Base-by-base conservation (phyloP, 2,113 vertebrate species). In the Microcebus lehilahytsara region DNA sequence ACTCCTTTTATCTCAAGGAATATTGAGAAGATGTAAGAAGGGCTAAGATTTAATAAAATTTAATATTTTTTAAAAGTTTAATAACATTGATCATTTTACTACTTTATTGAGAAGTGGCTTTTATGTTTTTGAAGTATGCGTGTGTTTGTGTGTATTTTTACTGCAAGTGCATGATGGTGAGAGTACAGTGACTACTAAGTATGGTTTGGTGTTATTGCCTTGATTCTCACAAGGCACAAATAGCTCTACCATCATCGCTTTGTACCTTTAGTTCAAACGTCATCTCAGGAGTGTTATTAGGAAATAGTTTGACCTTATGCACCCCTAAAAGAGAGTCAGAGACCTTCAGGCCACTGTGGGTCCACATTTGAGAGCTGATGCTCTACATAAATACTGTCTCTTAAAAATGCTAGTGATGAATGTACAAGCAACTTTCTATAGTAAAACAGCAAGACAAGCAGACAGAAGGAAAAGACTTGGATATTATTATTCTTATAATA, bases 1-100 rank as follows among this genome's bases (percentile, higher is more conserved):
- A 89, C 49, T 67, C 40, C 27, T 91, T 88, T 93, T 37, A 58
- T 30, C 25, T 86, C n/a, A 88, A 22, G 66, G 62, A 93, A 74
- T 74, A 69, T 81, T 85, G 42, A 72, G 53, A 71, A 81, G 49
- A 64, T 53, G 13, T 84, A 69, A 85, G 34, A 87, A 60, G n/a
- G 14, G 49, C 81, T 53, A 69, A 91, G 66, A 78, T 75, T 58
- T 60, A 71, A 91, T 85, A 78, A 87, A 85, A 92, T 71, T 58
- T 37, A 85, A 83, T 72, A 72, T 75, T 95, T 95, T 91, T 19
- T 42, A 79, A 71, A 92, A 25, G 13, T 53, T 86, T 67, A 75
- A 60, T 93, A 71, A 88, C 71, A 72, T 66, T 30, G 27, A 27
- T 79, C 40, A 32, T 49, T 58, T 72, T 69, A 34, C 9, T 64